phyloP scores from a whole-genome alignment of 1,140 invertebrate species.

The Xylocopa sonorina region DNA sequence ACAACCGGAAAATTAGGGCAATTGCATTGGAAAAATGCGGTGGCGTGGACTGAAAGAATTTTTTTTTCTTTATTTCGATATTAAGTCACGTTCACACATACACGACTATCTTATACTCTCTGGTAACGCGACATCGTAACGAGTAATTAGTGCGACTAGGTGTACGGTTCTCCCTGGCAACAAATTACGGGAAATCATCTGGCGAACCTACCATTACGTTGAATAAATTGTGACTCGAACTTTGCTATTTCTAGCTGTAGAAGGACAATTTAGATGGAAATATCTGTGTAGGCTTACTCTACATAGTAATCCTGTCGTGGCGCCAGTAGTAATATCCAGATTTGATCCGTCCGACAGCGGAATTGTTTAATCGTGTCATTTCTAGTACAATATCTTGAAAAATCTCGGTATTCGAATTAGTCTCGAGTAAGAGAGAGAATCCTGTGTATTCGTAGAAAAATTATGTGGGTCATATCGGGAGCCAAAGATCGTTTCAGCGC shows the following conservation, averaged over 20 bases:
- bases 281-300: not conserved
- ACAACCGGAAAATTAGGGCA: constrained; percentile 19
- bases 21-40: constrained; percentile 29
- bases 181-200: constrained; percentile 37
- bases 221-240: not conserved
- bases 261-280: not conserved
- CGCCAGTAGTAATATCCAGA: not conserved
- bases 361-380: not conserved
- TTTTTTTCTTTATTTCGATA: constrained; percentile 23
- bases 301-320: not conserved
- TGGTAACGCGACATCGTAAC: not conserved
- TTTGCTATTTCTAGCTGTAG: not conserved
- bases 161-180: not conserved
- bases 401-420: not conserved
- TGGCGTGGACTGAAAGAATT: not conserved
- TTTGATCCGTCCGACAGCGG: too few species aligned
- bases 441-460: not conserved
- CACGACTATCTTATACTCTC: not conserved
- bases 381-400: not conserved
- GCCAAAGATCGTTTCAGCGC: not conserved
- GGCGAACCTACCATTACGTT: constrained; percentile 1
- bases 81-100: not conserved
- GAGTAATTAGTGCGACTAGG: constrained; percentile 26
- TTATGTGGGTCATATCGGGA: not conserved
- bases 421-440: not conserved